These are phyloP conservation scores for Zoroaster sp. DNA, from an alignment of 53 echinoderm and acorn worm genomes.

Conservation along the genomic window DNA sequence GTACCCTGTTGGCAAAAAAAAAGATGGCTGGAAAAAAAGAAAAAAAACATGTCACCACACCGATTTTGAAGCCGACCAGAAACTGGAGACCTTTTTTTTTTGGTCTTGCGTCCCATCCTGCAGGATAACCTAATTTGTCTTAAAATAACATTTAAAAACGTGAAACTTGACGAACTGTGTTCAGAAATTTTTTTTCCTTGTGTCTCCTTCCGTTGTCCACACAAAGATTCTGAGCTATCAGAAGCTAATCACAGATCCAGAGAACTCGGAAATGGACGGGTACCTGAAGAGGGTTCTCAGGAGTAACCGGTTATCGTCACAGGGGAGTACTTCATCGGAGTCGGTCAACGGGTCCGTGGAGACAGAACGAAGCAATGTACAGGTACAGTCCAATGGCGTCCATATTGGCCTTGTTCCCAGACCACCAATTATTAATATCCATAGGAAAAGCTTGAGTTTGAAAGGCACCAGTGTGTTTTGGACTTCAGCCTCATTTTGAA, in stretches of 20 bases:
- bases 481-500: not conserved
- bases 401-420: not conserved
- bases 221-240: conserved; percentile 23
- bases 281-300: conserved; percentile 83
- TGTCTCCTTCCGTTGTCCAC: no score
- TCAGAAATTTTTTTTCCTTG: no score
- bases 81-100: no score
- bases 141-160: no score
- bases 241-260: conserved; percentile 71
- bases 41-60: no score
- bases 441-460: not conserved
- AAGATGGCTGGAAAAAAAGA: no score
- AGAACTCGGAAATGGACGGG: conserved; percentile 83
- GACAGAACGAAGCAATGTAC: not conserved
- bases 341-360: conserved; percentile 67
- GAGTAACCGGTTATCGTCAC: conserved; percentile 63
- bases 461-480: not conserved
- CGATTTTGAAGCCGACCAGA: no score
- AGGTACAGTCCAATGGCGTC: not conserved
- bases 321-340: conserved; percentile 54
- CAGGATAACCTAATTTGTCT: no score
- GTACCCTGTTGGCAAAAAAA: no score
- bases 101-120: no score
- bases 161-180: no score
- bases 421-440: not conserved